Base-by-base conservation (phyloP, 1,140 invertebrate genomes). In the Episyrphus balteatus region DNA sequence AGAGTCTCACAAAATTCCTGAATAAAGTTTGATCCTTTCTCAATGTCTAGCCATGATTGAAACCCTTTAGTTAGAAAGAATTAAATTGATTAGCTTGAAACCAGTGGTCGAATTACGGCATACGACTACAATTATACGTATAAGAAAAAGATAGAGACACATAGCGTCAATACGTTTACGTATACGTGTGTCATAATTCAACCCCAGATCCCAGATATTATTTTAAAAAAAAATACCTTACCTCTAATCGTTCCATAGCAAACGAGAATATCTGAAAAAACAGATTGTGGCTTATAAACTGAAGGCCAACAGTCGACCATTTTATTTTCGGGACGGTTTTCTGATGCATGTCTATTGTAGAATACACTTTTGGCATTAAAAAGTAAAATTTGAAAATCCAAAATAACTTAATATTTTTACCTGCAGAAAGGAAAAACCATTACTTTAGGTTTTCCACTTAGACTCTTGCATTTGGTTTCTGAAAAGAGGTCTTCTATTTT, bases 391-490 rank as follows among this genome's bases (percentile, higher is more conserved):
- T 37, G 13, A 15, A 39, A 33, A 8, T 54, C 37, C 0, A 69
- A 69, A 38, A 39, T 44, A 51, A 71, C 70, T 2, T 51, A 42
- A 8, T 36, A 30, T 12, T 57, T 37, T 10, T 69, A 69, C 9
- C 69, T 75, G 65, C 85, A 88, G 38, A 78, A 74, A 62, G 88
- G 85, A 57, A 86, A 85, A 33, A 89, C 78, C 53, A 88, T 84
- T 50, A 88, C 74, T 69, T 89, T 89, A 37, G 86, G 86, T 57
- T 86, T 83, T 34, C 73, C 70, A 0, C 63, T 55, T 31, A 89
- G 68, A 46, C 67, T 44, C 1, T 73, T 72, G 57, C 82, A 81
- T 42, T 73, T 73, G 12, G 66, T 55, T 46, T 79, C 73, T 38
- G 75, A 76, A 57, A 89, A 86, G 51, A 72, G 70, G 10, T 76